A percentile compares a stretch with the other conserved stretches of the same genome.
Evolutionary conservation across 2,797 vertebrate species (phyloP).

Genomic region (Spinus olivaceus): DNA sequence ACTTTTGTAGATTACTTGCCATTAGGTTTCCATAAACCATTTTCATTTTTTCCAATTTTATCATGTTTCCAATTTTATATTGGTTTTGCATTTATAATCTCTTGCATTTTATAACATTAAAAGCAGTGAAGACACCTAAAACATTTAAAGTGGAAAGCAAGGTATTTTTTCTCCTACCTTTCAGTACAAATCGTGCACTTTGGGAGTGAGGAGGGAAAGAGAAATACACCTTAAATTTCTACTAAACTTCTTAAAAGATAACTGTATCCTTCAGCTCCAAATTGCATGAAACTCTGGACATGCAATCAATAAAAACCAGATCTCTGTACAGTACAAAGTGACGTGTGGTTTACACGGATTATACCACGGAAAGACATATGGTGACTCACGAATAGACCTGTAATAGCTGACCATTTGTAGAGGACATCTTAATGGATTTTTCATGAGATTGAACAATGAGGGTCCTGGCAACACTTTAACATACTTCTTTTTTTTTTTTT

Average conservation of each 20-base stretch:
- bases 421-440: slow-evolving; percentile 47
- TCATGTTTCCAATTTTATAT: slow-evolving; percentile 53
- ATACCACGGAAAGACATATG: slow-evolving; percentile 51
- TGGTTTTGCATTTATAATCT: slow-evolving; percentile 47
- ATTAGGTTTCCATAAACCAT: slow-evolving; percentile 54
- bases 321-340: slow-evolving; percentile 68
- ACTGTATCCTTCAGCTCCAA: not conserved
- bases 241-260: slow-evolving; percentile 11
- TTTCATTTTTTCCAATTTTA: slow-evolving; percentile 57
- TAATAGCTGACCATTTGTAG: slow-evolving; percentile 27
- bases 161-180: slow-evolving; percentile 34
- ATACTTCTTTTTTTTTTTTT: slow-evolving; percentile 54
- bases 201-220: not conserved
- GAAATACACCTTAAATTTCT: slow-evolving; percentile 29
- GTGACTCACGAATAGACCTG: not conserved
- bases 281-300: slow-evolving; percentile 72
- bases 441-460: slow-evolving; percentile 71
- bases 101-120: slow-evolving; percentile 43
- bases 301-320: slow-evolving; percentile 75
- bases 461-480: slow-evolving; percentile 64
- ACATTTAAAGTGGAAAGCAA: slow-evolving; percentile 11
- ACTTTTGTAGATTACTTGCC: slow-evolving; percentile 63
- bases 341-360: slow-evolving; percentile 65
- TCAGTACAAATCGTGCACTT: not conserved
- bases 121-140: slow-evolving; percentile 22